A percentile compares a stretch with the other conserved stretches of the same genome.
Evolutionary conservation across 2,888 invertebrate genomes (phyloP).

Genomic region (Caenorhabditis wallacei): DNA sequence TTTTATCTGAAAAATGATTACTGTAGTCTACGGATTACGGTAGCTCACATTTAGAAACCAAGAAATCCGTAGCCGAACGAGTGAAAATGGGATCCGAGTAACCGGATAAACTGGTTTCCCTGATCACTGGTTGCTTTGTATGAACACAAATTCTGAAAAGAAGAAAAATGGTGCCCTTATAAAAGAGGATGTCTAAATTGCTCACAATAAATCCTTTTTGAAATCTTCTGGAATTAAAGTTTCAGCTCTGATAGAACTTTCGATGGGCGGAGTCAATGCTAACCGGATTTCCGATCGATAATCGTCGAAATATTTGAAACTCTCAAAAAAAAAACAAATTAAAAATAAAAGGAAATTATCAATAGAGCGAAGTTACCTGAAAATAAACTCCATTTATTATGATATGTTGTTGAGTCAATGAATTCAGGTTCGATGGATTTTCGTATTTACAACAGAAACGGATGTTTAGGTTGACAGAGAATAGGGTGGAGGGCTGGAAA

Average conservation of each 20-base stretch:
- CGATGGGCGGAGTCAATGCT: conserved; percentile 15
- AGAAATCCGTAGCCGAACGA: conserved; percentile 39
- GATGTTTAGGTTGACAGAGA: conserved; percentile 33
- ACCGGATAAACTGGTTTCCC: neutral
- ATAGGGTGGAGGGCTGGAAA: conserved; percentile 21
- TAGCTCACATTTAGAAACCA: conserved; percentile 43
- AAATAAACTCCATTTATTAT: conserved; percentile 42
- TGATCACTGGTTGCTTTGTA: neutral
- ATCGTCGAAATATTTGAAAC: conserved; percentile 51
- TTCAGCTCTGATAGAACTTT: conserved; percentile 32
- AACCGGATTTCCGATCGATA: conserved; percentile 19
- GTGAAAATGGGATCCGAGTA: conserved; percentile 52
- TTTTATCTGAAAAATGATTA: conserved; percentile 26
- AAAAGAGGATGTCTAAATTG: neutral
- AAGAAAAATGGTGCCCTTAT: neutral
- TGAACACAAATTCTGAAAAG: conserved; percentile 48
- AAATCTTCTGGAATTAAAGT: conserved; percentile 37
- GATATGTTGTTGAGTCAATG: conserved; percentile 19
- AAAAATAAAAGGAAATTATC: no score
- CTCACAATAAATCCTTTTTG: conserved; percentile 42
- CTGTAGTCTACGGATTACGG: no score
- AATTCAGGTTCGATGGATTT: conserved; percentile 25
- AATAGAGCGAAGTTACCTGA: conserved; percentile 18
- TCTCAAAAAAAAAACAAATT: conserved; percentile 53
- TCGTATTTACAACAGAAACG: conserved; percentile 42